Percentiles rank a stretch among this genome's conserved stretches.
Conservation (phyloP, 2,113 vertebrate species). For the Pygoscelis antarcticus region DNA sequence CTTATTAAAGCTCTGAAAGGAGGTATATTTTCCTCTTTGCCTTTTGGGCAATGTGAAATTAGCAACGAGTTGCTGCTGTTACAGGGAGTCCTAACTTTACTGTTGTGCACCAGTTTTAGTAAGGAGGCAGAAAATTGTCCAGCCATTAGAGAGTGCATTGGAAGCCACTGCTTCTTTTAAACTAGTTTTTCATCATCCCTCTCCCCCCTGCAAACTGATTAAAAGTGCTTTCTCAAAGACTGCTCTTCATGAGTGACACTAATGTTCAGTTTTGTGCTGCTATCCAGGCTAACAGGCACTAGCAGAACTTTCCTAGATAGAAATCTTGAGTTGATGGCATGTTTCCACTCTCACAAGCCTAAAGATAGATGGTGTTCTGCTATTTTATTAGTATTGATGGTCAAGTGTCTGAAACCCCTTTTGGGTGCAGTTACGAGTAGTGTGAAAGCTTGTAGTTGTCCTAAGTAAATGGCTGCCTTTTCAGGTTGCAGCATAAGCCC, state of each 20-base stretch:
- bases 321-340: neutral
- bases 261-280: too few species aligned
- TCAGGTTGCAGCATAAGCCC: neutral
- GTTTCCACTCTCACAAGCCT: neutral
- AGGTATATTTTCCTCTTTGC: neutral
- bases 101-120: neutral
- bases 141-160: too few species aligned
- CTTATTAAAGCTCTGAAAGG: neutral
- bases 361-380: neutral
- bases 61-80: neutral
- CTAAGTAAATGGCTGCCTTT: neutral
- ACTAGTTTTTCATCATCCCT: neutral
- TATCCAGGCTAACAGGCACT: neutral
- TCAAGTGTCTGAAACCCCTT: neutral
- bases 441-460: neutral
- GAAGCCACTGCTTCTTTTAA: neutral
- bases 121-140: neutral
- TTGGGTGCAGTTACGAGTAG: neutral
- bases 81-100: neutral
- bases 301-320: neutral
- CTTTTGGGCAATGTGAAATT: neutral
- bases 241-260: neutral
- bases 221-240: neutral
- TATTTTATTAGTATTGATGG: neutral
- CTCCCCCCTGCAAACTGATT: fast-evolving